These are phyloP conservation scores for Casuarius casuarius DNA, from an alignment of 2,113 vertebrate genomes.

Conservation along the genomic window DNA sequence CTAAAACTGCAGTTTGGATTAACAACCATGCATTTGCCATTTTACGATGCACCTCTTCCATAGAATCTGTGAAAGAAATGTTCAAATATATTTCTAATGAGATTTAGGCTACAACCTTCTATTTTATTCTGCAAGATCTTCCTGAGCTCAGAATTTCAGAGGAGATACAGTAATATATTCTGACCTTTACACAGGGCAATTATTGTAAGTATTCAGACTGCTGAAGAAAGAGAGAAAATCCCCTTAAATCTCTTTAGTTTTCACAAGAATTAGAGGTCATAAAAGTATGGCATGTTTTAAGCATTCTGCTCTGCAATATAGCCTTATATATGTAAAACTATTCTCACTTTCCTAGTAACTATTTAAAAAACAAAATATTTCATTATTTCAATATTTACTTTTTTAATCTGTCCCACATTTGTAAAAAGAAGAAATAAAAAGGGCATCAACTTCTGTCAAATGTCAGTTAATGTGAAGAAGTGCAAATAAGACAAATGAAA, in stretches of 20 bases:
- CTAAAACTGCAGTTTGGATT: not conserved
- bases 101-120: not conserved
- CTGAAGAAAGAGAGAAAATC: not conserved
- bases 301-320: not conserved
- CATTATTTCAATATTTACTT: not conserved
- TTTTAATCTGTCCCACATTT: not conserved
- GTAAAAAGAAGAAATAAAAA: not conserved
- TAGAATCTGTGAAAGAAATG: not conserved
- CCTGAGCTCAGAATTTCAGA: not conserved
- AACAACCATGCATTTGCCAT: accelerated
- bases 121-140: not conserved
- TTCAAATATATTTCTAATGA: not conserved
- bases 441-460: not conserved
- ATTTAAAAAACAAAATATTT: not conserved
- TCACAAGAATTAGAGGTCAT: not conserved
- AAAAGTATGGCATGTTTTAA: not conserved
- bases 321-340: not conserved
- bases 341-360: not conserved
- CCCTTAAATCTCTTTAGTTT: not conserved
- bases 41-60: not conserved
- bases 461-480: not conserved
- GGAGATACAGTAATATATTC: not conserved
- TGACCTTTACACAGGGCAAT: not conserved
- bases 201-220: not conserved
- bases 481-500: not conserved